These are phyloP conservation scores for Brachypterus glaber DNA, from an alignment of 2,888 invertebrate species.

Conservation along the genomic window DNA sequence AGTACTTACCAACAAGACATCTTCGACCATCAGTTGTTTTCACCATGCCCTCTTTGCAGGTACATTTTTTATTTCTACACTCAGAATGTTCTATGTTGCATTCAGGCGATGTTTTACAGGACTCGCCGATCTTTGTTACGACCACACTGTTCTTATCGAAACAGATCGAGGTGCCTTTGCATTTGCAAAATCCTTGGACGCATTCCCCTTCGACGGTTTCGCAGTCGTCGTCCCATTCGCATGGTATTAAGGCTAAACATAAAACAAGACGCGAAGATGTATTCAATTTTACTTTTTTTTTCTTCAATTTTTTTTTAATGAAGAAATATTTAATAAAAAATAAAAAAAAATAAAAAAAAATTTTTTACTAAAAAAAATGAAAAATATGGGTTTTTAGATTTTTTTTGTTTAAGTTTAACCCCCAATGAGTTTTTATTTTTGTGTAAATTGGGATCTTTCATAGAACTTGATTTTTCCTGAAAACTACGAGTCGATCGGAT, in stretches of 20 bases:
- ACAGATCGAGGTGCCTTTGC: conserved; percentile 20
- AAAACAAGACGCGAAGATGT: too few species aligned
- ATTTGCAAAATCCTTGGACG: conserved; percentile 20
- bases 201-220: conserved; percentile 19
- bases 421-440: too few species aligned
- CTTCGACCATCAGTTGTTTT: conserved; percentile 23
- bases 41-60: conserved; percentile 24
- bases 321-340: too few species aligned
- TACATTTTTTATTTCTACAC: conserved; percentile 24
- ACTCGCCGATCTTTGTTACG: conserved; percentile 28
- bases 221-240: conserved; percentile 22
- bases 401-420: too few species aligned
- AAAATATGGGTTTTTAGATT: too few species aligned
- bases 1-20: conserved; percentile 28
- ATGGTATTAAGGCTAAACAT: conserved; percentile 15
- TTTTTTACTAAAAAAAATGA: too few species aligned
- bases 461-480: too few species aligned
- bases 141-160: conserved; percentile 9
- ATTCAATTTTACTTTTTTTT: too few species aligned
- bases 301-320: too few species aligned
- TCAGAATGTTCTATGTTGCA: conserved; percentile 28
- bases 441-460: too few species aligned
- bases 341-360: too few species aligned
- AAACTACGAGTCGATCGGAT: too few species aligned
- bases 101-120: conserved; percentile 22